Evolutionary conservation across 2,113 vertebrate species (phyloP).

Genomic region (Solenodon paradoxus): DNA sequence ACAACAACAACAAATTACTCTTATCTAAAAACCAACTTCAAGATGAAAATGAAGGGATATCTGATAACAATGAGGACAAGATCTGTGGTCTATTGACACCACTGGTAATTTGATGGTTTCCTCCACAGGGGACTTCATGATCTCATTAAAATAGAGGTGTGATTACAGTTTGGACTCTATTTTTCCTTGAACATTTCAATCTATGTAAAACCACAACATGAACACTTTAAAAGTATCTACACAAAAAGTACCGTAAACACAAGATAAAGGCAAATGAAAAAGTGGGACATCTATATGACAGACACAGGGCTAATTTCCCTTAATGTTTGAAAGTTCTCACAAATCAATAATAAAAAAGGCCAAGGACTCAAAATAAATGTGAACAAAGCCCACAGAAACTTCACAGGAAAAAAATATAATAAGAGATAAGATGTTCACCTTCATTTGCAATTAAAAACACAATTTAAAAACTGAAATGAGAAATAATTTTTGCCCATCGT

Average conservation of each 20-base stretch:
- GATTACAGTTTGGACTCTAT: neutral
- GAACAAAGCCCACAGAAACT: slow-evolving; percentile 3
- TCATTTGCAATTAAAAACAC: too few species aligned
- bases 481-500: neutral
- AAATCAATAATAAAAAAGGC: slow-evolving; percentile 19
- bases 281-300: neutral
- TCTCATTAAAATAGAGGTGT: neutral
- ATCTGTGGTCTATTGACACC: neutral
- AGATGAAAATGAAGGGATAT: neutral
- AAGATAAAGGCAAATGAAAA: slow-evolving; percentile 30
- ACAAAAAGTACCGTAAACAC: neutral
- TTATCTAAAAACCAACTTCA: slow-evolving; percentile 25
- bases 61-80: neutral
- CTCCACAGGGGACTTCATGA: neutral
- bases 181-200: neutral
- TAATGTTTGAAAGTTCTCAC: neutral
- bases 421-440: neutral
- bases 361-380: neutral
- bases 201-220: slow-evolving; percentile 1
- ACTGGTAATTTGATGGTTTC: neutral
- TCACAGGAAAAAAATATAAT: neutral
- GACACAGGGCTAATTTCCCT: neutral
- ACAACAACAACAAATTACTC: neutral
- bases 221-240: neutral
- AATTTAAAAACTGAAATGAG: neutral